Evolutionary conservation across 1,140 invertebrate genomes (phyloP).

Genomic region (Cotesia glomerata): DNA sequence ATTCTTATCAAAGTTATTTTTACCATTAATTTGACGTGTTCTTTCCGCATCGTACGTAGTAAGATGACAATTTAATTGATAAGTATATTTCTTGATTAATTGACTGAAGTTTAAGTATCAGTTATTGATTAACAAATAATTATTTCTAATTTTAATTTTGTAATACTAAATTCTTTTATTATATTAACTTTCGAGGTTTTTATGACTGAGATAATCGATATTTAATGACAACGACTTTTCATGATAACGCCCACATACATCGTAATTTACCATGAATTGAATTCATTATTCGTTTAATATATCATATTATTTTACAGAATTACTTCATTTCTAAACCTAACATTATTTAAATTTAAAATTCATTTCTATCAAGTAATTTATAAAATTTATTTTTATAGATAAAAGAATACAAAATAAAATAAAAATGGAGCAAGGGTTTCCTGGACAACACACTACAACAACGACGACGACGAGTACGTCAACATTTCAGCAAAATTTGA

Average conservation of each 20-base stretch:
- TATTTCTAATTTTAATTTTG: no score
- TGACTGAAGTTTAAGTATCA: no score
- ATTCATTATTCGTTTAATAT: neutral
- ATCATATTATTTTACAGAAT: neutral
- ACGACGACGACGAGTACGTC: slow-evolving; percentile 75
- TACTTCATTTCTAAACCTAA: neutral
- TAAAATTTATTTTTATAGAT: neutral
- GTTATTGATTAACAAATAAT: no score
- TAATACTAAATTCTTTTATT: no score
- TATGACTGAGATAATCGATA: neutral
- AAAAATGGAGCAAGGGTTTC: slow-evolving; percentile 71
- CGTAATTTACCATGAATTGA: neutral
- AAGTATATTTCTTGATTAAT: no score
- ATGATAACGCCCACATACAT: slow-evolving; percentile 1
- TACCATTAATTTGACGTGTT: neutral
- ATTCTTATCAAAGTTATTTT: no score
- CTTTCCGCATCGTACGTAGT: neutral
- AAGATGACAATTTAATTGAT: neutral
- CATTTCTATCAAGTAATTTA: neutral
- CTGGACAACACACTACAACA: slow-evolving; percentile 69
- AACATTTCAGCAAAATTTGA: slow-evolving; percentile 71
- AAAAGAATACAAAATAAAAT: neutral
- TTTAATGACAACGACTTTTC: neutral
- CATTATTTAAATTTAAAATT: neutral
- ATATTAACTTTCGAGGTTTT: no score